Evolutionary conservation across 1,140 invertebrate genomes (phyloP), one percentile per base, ranked within the genome.

Genomic region (Neodiprion lecontei): DNA sequence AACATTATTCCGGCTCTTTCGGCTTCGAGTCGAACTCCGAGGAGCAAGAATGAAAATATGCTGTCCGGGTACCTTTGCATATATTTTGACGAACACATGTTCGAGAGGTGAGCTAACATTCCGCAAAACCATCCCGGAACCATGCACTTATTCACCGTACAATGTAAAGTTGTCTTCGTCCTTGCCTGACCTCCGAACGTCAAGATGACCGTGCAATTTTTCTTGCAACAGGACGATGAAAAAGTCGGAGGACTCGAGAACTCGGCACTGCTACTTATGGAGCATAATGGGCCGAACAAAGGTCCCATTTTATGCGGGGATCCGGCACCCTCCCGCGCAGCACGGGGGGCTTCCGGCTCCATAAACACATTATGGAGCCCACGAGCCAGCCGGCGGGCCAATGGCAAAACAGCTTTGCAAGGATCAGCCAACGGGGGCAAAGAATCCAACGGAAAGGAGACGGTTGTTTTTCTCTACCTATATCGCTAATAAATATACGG

Each of bases 291-390:
- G 28, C 3, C 61, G 48, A 74, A 88, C 85, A 85, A 88, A 80
- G 78, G 75, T 12, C 50, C 50, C 75, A 81, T 85, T 87, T 86
- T 80, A 82, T 77, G 77, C 74, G 76, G 75, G 80, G 78, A 84
- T 83, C 75, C 79, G 84, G 75, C 81, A 78, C 72, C 77, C 80
- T 81, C 74, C 78, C 50, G 79, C 79, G 70, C 76, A 69, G 14
- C 70, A 80, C 77, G 67, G 82, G 79, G 81, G 77, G 79, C 77
- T 83, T 82, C 82, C 82, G 81, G 80, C 75, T 74, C 73, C 72
- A 75, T 86, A 84, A 86, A 85, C 81, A 83, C 79, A 84, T 86
- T 77, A 84, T 84, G 76, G 78, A 78, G 67, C 79, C 73, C 78
- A 80, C 53, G 79, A 79, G 75, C 70, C 74, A 70, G 53, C 5